Base-by-base conservation (phyloP, 1,140 invertebrate species). In the Lepidurus packardi region DNA sequence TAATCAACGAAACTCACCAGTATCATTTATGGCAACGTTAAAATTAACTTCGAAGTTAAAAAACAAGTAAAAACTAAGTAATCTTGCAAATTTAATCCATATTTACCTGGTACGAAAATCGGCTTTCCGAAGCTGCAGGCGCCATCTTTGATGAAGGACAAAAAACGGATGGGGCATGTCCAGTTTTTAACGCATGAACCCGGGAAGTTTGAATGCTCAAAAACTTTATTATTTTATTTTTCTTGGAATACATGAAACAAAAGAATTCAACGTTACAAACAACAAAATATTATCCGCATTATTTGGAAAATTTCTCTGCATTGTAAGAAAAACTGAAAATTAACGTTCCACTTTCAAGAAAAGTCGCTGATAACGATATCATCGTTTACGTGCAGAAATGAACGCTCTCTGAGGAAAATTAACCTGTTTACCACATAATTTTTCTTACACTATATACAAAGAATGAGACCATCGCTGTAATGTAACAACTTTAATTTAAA, bases 51-150 rank as follows among this genome's bases (percentile, higher is more conserved):
- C 34, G 34, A 65, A 9, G 21, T 65, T 65, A 7, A 21, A 65
- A 16, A 65, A 11, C 13, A 65, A 13, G 7, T 13, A 65, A 65
- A 65, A 16, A 16, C 0, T 65, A 9, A 16, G 53, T 13, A 65
- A 65, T 7, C 21, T 65, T 65, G 21, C 21, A 65, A 65, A 65
- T 65, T 65, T 65, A 7, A 21, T n/a, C 53, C 6, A 13, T 65
- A 65, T 65, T 65, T 65, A 65, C 53, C 53, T 65, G 53, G 53
- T 65, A 65, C 16, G 53, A 65, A 65, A 65, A 65, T 65, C 53
- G 53, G 0, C 53, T 65, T 65, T 65, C 53, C 13, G 10, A 65
- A 65, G 53, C 53, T 65, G 21, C 10, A 13, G 53, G 53, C 53
- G 53, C 53, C 53, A 65, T 65, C 53, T 65, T 65, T 65, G 53